Evolutionary conservation across 2,797 vertebrate genomes (phyloP).

Genomic region (Hydrophis major): DNA sequence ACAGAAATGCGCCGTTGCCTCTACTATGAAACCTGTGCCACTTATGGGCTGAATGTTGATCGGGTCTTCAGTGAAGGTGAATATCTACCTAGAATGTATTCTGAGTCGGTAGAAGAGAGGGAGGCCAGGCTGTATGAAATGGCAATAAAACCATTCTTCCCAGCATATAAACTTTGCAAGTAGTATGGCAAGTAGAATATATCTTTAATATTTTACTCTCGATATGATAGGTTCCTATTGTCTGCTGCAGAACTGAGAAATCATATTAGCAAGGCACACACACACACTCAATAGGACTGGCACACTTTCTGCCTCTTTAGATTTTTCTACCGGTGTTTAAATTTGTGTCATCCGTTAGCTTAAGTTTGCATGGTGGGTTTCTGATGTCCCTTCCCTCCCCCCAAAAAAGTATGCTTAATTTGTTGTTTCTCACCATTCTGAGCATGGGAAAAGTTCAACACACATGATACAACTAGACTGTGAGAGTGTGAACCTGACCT

Average conservation of each 20-base stretch:
- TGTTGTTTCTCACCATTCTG: background rate
- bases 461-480: background rate
- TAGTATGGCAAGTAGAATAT: background rate
- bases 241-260: background rate
- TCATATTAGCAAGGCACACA: background rate
- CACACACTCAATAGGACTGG: background rate
- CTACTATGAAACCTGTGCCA: slow-evolving; percentile 93
- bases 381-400: background rate
- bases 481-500: background rate
- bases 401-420: background rate
- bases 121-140: no score
- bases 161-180: background rate
- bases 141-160: background rate
- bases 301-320: background rate
- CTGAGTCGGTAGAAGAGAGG: background rate
- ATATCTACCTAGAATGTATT: background rate
- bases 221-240: background rate
- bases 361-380: background rate
- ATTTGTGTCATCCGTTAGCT: background rate
- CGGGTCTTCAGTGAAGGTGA: slow-evolving; percentile 89
- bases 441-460: background rate
- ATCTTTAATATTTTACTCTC: background rate
- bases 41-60: slow-evolving; percentile 92
- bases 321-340: background rate
- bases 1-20: slow-evolving; percentile 83